Base-by-base conservation (phyloP, 2,113 vertebrate genomes). In the Spilogale gracilis region DNA sequence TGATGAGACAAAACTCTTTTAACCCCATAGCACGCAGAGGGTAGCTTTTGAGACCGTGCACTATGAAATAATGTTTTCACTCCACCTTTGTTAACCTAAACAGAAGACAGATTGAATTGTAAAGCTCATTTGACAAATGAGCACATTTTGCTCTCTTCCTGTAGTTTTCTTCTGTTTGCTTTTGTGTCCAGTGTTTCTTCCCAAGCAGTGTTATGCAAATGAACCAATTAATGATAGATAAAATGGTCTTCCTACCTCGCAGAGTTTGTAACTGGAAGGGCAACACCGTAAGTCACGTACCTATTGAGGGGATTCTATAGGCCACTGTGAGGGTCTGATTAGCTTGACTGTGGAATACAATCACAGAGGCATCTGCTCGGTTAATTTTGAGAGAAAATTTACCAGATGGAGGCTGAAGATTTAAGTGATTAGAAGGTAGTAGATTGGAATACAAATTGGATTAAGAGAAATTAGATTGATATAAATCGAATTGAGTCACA, bases 371-470 rank as follows among this genome's bases (percentile, higher is more conserved):
- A 99, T 99, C 99, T 99, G 99, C 99, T 99, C 98, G 8, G 98
- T 99, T 99, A 98, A 99, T 99, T 99, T 99, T 99, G 98, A 98
- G 99, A 98, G 98, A 99, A 98, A 99, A 99, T 99, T 98, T 99
- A 99, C 98, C 99, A 99, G 99, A 99, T 99, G 99, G 99, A 99
- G 99, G 98, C 99, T 99, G 99, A 99, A 99, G 99, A 99, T 99
- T 99, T 99, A 99, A 99, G 99, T 99, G 99, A 99, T 99, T 99
- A 99, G 99, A 99, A 99, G 99, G 99, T 99, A 99, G 99, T 99
- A 99, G 99, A 99, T 99, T 99, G 99, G 99, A 99, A 99, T 99
- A 99, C 99, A 99, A 99, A 99, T 99, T 99, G 99, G 99, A 99
- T 99, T 99, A 99, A 99, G 99, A 99, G 99, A 99, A 99, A 99